Conservation (phyloP, 2,113 vertebrate genomes). For the Hyla sarda region DNA sequence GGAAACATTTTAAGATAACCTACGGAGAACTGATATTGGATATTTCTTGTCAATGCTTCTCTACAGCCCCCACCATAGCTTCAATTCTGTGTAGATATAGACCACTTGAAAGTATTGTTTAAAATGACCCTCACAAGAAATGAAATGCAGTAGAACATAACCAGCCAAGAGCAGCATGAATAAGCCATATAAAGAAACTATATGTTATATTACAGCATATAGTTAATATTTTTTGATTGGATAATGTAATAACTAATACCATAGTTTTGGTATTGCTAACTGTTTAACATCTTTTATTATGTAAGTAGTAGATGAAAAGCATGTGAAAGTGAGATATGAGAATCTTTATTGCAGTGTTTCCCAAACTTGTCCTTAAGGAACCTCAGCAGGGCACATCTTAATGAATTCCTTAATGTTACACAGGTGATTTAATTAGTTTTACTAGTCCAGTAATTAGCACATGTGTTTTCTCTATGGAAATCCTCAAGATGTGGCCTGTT, state of each 20-base stretch:
- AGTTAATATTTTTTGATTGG: neutral
- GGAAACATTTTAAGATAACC: neutral
- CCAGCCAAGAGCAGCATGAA: neutral
- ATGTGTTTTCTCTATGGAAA: neutral
- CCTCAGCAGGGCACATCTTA: too few species aligned
- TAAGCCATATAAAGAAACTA: too few species aligned
- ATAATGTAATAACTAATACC: neutral
- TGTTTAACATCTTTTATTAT: too few species aligned
- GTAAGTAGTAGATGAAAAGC: too few species aligned
- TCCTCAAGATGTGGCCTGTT: neutral
- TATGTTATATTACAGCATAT: neutral
- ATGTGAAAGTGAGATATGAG: too few species aligned
- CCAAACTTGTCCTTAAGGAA: too few species aligned
- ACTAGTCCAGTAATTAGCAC: neutral
- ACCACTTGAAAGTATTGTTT: neutral
- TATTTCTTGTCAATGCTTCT: neutral
- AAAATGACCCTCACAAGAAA: neutral
- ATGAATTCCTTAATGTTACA: neutral
- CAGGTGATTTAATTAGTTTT: neutral
- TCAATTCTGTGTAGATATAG: neutral
- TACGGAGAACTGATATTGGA: neutral
- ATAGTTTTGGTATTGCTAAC: neutral
- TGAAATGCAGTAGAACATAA: neutral
- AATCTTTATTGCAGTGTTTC: too few species aligned
- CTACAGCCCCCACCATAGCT: neutral